Evolutionary conservation across 2,113 vertebrate species (phyloP).

Genomic region (Epinephelus lanceolatus): DNA sequence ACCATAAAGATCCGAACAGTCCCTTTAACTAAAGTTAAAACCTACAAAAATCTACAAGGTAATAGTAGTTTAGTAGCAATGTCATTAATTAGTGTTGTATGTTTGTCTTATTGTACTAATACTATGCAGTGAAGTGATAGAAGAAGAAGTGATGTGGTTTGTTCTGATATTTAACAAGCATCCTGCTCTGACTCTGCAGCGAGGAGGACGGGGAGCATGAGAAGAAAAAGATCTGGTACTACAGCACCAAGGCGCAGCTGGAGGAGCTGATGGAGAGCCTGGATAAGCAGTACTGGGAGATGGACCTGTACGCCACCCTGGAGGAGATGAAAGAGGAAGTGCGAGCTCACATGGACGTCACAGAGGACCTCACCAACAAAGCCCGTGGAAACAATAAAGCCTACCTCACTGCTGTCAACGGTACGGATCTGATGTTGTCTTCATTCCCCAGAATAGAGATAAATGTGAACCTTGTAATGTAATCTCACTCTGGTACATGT

Average conservation of each 20-base stretch:
- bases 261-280: constrained; percentile 90
- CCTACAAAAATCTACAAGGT: neutral
- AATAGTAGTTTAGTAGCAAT: neutral
- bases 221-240: constrained; percentile 97
- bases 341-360: constrained; percentile 95
- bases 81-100: neutral
- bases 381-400: constrained; percentile 93
- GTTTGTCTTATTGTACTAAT: too few relatives aligned
- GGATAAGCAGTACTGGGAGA: constrained; percentile 96
- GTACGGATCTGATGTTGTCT: constrained; percentile 72
- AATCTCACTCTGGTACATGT: neutral
- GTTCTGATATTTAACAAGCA: neutral
- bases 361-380: constrained; percentile 96
- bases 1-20: too few relatives aligned
- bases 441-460: neutral
- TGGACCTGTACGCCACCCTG: constrained; percentile 91
- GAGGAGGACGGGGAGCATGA: constrained; percentile 95
- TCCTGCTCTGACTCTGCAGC: constrained; percentile 66
- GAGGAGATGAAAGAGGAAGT: constrained; percentile 95
- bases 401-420: constrained; percentile 93
- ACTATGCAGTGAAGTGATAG: neutral
- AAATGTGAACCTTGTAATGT: too few relatives aligned
- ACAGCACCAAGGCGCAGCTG: constrained; percentile 94
- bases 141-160: neutral
- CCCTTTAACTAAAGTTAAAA: neutral